phyloP scores from a whole-genome alignment of 2,888 invertebrate genomes.

The Callyntrura sp. region DNA sequence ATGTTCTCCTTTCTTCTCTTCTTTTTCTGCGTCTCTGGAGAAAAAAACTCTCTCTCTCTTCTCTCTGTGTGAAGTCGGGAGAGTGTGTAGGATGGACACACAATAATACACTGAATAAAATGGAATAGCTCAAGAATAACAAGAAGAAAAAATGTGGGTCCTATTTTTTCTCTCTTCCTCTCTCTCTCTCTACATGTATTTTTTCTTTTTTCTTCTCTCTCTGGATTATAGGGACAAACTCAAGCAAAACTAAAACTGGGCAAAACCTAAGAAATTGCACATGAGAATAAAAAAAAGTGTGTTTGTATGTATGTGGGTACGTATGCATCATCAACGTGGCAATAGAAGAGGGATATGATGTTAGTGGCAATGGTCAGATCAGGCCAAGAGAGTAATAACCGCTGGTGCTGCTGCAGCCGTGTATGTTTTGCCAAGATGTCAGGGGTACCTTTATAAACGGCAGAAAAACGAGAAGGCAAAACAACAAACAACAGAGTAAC shows the following conservation, averaged over 20 bases:
- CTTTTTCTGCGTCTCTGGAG: conserved; percentile 59
- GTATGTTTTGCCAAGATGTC: conserved; percentile 9
- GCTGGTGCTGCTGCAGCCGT: conserved; percentile 6
- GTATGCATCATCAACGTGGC: neutral
- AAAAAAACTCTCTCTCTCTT: conserved; percentile 5
- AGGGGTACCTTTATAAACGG: conserved; percentile 10
- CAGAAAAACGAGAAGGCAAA: neutral
- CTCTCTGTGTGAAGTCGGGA: conserved; percentile 48
- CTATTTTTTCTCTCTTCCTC: conserved; percentile 6
- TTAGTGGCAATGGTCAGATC: conserved; percentile 45
- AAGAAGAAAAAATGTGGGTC: conserved; percentile 19
- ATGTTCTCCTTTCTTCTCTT: conserved; percentile 44
- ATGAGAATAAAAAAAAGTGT: neutral
- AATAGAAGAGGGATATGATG: conserved; percentile 2
- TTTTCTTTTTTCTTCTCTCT: neutral
- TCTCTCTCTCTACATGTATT: conserved; percentile 5
- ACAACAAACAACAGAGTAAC: conserved; percentile 5
- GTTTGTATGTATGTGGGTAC: neutral
- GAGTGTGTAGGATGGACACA: conserved; percentile 58
- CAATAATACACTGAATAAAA: conserved; percentile 59
- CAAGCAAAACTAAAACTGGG: conserved; percentile 38
- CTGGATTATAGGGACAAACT: conserved; percentile 36
- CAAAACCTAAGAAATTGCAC: conserved; percentile 52
- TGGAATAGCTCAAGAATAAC: conserved; percentile 32
- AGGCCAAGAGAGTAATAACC: conserved; percentile 46